Conservation (phyloP, 2,797 vertebrate species). For the Coilia nasus region DNA sequence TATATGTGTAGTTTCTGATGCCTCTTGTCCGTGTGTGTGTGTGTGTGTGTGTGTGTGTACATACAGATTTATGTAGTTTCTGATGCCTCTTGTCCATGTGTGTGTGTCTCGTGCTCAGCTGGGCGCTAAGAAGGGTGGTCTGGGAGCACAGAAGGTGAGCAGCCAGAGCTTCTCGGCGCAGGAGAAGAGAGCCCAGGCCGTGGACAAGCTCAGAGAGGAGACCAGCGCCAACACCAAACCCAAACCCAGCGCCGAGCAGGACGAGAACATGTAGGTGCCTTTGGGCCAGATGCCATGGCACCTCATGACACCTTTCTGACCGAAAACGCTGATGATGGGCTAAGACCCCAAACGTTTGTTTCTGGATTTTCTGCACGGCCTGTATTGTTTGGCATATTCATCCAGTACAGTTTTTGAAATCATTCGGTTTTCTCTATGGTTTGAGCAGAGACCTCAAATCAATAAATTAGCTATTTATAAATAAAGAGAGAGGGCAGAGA, state of each 20-base stretch:
- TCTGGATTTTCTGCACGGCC: too few species aligned
- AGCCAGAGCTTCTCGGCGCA: conserved; percentile 85
- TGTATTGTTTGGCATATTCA: too few species aligned
- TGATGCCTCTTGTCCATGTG: conserved; percentile 29
- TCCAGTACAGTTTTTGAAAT: too few species aligned
- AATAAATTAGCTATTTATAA: too few species aligned
- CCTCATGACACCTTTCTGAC: too few species aligned
- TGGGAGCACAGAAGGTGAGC: conserved; percentile 94
- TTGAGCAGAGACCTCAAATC: too few species aligned
- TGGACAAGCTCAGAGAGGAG: conserved; percentile 82
- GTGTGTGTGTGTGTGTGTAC: neutral
- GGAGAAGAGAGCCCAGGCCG: conserved; percentile 90
- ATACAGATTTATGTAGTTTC: conserved; percentile 21
- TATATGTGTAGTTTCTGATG: neutral
- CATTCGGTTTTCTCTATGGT: too few species aligned
- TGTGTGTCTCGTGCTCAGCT: conserved; percentile 70
- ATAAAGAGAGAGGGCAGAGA: too few species aligned
- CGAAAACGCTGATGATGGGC: too few species aligned
- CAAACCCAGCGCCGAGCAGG: conserved; percentile 49
- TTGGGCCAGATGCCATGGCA: too few species aligned
- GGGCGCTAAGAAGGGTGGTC: conserved; percentile 85
- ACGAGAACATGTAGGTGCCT: conserved; percentile 81
- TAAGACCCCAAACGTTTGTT: too few species aligned
- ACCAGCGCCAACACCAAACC: conserved; percentile 56
- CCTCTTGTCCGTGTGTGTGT: neutral